Evolutionary conservation across 2,113 vertebrate genomes (phyloP).

Genomic region (Piaya cayana): DNA sequence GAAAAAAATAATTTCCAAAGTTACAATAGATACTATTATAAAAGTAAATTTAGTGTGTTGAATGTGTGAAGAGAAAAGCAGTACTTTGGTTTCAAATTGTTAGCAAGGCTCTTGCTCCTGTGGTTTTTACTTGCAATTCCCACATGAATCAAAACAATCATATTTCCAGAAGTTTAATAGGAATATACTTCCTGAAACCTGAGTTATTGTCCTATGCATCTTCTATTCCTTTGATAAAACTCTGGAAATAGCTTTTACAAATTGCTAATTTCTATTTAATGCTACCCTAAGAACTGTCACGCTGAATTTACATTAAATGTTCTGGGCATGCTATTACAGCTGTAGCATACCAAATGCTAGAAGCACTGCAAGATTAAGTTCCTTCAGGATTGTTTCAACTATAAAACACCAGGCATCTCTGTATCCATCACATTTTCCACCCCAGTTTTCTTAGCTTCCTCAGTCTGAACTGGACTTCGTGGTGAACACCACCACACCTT

Average conservation of each 20-base stretch:
- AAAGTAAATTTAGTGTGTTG: background rate
- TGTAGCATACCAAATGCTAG: background rate
- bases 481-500: background rate
- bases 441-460: background rate
- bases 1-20: background rate
- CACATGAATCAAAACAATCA: background rate
- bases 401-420: background rate
- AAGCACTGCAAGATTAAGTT: background rate
- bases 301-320: background rate
- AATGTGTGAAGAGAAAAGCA: background rate
- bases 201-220: background rate
- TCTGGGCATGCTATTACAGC: background rate
- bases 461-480: background rate
- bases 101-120: accelerated
- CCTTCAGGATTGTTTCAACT: background rate
- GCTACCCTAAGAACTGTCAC: background rate
- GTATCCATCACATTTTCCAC: background rate
- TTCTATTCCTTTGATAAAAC: background rate
- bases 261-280: conserved; percentile 17
- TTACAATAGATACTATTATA: background rate
- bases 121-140: background rate
- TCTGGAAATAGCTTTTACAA: background rate
- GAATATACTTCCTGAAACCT: background rate
- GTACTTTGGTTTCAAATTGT: background rate
- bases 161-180: background rate